Conservation (phyloP, 2,113 vertebrate genomes). For the Ciconia boyciana region DNA sequence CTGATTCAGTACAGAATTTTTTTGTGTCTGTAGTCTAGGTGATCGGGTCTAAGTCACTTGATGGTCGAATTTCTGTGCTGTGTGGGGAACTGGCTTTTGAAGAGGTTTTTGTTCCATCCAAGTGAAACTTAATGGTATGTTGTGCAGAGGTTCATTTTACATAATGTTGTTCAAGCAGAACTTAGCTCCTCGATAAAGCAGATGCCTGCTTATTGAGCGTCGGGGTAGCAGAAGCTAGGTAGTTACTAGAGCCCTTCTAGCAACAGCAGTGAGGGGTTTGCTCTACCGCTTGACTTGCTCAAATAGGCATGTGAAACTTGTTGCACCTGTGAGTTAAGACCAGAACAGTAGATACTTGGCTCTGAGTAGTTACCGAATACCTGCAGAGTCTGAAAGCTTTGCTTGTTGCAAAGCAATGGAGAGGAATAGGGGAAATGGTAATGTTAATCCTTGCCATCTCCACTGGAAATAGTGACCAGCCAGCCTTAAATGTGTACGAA, state of each 20-base stretch:
- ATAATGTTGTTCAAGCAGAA: neutral
- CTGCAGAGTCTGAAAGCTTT: neutral
- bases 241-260: neutral
- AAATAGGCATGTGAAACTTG: neutral
- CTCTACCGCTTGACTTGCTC: neutral
- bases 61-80: fast-evolving
- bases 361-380: neutral
- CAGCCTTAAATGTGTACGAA: neutral
- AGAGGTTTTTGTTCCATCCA: neutral
- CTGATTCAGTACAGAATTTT: neutral
- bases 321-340: neutral
- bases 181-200: neutral
- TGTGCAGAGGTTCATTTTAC: neutral
- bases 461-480: neutral
- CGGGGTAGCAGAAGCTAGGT: neutral
- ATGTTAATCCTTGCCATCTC: neutral
- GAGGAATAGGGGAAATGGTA: neutral
- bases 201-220: neutral
- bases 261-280: neutral
- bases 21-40: neutral
- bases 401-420: fast-evolving
- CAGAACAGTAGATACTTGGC: fast-evolving
- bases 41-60: neutral
- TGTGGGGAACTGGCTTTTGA: neutral
- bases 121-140: fast-evolving